phyloP scores from a whole-genome alignment of 2,113 vertebrate genomes.

The Columba janthina region DNA sequence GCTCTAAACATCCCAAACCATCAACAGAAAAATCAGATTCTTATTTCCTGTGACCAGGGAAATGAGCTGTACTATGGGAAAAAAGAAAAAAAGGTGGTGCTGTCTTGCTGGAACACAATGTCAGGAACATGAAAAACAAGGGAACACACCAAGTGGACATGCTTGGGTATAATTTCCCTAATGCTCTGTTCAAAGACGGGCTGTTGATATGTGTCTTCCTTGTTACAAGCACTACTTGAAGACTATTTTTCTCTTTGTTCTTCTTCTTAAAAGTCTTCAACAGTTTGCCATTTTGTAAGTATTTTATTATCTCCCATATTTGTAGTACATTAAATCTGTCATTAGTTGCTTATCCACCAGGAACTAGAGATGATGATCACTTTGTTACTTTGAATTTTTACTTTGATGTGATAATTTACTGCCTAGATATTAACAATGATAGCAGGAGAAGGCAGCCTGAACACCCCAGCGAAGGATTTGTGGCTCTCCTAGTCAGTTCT shows the following conservation, averaged over 20 bases:
- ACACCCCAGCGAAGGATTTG: constrained; percentile 8
- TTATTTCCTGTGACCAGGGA: background rate
- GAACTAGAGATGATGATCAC: background rate
- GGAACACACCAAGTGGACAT: background rate
- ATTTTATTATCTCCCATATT: constrained; percentile 11
- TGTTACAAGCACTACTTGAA: background rate
- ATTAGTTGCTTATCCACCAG: background rate
- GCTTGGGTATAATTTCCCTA: background rate
- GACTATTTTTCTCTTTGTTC: background rate
- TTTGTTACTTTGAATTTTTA: constrained; percentile 28
- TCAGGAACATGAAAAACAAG: background rate
- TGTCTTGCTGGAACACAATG: background rate
- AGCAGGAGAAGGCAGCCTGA: background rate
- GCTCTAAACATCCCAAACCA: background rate
- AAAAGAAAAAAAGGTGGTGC: background rate
- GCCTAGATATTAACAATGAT: constrained; percentile 30
- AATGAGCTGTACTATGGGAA: background rate
- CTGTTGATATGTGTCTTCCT: background rate
- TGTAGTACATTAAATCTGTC: background rate
- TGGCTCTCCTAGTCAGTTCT: background rate
- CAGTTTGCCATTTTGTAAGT: constrained; percentile 19
- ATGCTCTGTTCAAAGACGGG: background rate
- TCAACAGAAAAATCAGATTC: background rate
- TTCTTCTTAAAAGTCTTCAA: background rate
- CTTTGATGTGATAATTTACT: constrained; percentile 61